These are phyloP conservation scores for Pseudococcus jackbeardsleyi DNA, from an alignment of 2,888 invertebrate genomes.

Conservation along the genomic window DNA sequence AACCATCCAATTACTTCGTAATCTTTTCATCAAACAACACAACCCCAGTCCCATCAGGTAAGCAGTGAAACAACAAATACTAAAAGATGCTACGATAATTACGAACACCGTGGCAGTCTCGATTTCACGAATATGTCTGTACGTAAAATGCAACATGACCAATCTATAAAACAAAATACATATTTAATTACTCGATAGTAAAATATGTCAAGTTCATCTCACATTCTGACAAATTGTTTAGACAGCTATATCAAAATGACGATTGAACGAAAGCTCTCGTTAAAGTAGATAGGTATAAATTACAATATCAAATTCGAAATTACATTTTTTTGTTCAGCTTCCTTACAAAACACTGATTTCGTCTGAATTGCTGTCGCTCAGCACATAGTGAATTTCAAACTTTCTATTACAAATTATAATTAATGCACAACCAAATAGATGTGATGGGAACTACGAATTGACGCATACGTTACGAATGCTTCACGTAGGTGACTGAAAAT, in stretches of 20 bases:
- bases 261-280: not conserved
- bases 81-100: not conserved
- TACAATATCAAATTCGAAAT: not conserved
- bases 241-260: not conserved
- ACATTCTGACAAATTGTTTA: not conserved
- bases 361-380: not conserved
- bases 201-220: conserved; percentile 25
- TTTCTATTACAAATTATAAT: not conserved
- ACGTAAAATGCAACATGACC: conserved; percentile 41
- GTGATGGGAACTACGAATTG: not conserved
- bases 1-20: not conserved
- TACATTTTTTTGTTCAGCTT: conserved; percentile 1
- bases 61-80: conserved; percentile 14
- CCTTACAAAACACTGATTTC: not conserved
- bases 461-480: conserved; percentile 9
- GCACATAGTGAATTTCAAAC: not conserved
- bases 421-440: conserved; percentile 1
- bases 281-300: not conserved
- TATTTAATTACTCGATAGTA: not conserved
- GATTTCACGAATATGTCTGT: not conserved
- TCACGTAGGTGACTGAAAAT: not conserved
- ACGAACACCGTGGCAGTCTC: not conserved
- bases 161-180: not conserved
- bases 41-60: conserved; percentile 18
- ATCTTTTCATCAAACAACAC: conserved; percentile 5